These are phyloP conservation scores for Lampris incognitus DNA, from an alignment of 2,113 vertebrate species.

Conservation along the genomic window DNA sequence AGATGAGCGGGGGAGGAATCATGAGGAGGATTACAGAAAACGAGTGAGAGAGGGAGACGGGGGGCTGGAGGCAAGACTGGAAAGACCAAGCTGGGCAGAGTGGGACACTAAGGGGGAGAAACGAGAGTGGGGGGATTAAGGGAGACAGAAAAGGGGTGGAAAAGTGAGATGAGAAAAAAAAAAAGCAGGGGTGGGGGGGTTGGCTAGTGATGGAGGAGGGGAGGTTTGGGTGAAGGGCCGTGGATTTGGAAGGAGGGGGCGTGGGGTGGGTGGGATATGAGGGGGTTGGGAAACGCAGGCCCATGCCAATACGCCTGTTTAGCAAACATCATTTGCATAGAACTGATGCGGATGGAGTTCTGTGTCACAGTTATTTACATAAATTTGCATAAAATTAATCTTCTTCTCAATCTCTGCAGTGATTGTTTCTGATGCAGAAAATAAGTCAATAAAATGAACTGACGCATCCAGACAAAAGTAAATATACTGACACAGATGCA, in stretches of 20 bases:
- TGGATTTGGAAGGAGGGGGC: slow-evolving; percentile 36
- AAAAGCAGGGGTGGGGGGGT: slow-evolving; percentile 12
- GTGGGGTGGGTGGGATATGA: slow-evolving; percentile 47
- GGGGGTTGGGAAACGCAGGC: slow-evolving; percentile 55
- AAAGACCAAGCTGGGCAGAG: slow-evolving; percentile 29
- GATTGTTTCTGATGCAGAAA: slow-evolving; percentile 79
- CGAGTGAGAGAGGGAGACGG: neutral
- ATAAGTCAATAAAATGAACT: slow-evolving; percentile 76
- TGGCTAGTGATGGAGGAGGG: slow-evolving; percentile 9
- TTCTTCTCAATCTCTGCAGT: slow-evolving; percentile 61
- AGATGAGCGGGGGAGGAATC: slow-evolving; percentile 42
- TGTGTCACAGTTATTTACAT: slow-evolving; percentile 81
- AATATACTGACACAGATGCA: slow-evolving; percentile 71
- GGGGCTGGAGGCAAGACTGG: slow-evolving; percentile 13
- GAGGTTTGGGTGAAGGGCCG: slow-evolving; percentile 5
- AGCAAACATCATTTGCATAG: slow-evolving; percentile 83
- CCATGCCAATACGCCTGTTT: slow-evolving; percentile 76
- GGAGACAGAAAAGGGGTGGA: slow-evolving; percentile 34
- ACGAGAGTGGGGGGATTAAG: slow-evolving; percentile 54
- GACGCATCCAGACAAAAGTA: slow-evolving; percentile 71
- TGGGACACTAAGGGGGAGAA: slow-evolving; percentile 43
- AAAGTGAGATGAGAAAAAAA: slow-evolving; percentile 46
- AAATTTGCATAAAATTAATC: slow-evolving; percentile 85
- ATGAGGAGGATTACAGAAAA: slow-evolving; percentile 56
- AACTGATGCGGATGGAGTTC: slow-evolving; percentile 74